Conservation (phyloP, 2,113 vertebrate species). For the Drymodes brunneopygia region DNA sequence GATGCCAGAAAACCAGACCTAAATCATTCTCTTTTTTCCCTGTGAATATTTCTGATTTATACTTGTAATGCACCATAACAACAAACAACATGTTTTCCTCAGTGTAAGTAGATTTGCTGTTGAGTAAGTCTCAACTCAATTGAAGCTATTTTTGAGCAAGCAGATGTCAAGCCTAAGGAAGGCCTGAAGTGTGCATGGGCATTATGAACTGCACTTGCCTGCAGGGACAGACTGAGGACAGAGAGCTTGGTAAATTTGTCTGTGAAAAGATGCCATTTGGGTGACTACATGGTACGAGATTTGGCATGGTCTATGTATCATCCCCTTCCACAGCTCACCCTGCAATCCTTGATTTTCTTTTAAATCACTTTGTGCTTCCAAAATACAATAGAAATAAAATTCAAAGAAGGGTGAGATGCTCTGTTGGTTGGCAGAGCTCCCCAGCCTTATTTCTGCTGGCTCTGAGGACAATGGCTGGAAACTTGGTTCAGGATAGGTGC, state of each 20-base stretch:
- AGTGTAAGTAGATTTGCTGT: slow-evolving; percentile 44
- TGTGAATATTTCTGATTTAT: slow-evolving; percentile 41
- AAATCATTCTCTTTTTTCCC: background rate
- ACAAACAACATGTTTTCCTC: slow-evolving; percentile 53
- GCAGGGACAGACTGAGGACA: background rate
- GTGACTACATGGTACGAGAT: background rate
- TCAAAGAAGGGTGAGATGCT: background rate
- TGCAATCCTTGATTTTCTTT: background rate
- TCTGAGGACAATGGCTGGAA: background rate
- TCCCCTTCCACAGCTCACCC: background rate
- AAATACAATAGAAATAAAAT: background rate
- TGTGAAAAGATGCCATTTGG: background rate
- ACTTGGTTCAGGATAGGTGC: background rate
- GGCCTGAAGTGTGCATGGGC: background rate
- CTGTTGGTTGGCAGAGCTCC: background rate
- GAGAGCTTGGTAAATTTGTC: background rate
- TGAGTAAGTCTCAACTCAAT: background rate
- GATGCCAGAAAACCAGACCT: slow-evolving; percentile 22
- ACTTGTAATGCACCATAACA: slow-evolving; percentile 46
- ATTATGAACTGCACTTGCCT: background rate
- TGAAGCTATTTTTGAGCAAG: slow-evolving; percentile 36
- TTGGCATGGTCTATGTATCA: accelerated
- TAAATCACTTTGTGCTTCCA: background rate
- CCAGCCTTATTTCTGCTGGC: background rate
- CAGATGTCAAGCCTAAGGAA: slow-evolving; percentile 33